These are phyloP conservation scores for Charaxes varanes DNA, from an alignment of 1,140 invertebrate species.

Conservation along the genomic window DNA sequence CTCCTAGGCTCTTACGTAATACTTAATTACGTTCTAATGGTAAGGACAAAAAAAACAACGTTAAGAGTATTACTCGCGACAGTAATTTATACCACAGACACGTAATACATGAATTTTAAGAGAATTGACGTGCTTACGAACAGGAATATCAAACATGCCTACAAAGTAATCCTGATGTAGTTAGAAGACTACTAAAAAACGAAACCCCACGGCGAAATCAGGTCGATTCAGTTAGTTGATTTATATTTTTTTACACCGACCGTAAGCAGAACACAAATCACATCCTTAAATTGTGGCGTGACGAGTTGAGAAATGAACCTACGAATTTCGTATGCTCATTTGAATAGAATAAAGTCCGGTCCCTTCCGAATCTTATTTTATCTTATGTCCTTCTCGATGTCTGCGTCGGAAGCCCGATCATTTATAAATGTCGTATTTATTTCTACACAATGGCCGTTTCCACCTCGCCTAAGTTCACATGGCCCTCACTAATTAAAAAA, in stretches of 20 bases:
- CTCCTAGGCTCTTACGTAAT: too few relatives aligned
- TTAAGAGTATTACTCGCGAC: too few relatives aligned
- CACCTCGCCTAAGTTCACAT: slow-evolving; percentile 65
- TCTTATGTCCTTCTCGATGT: slow-evolving; percentile 51
- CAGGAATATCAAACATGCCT: too few relatives aligned
- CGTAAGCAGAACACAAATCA: neutral
- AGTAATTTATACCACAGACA: too few relatives aligned
- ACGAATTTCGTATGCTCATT: slow-evolving; percentile 37
- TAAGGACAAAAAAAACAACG: too few relatives aligned
- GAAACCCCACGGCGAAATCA: too few relatives aligned
- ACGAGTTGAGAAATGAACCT: slow-evolving; percentile 26
- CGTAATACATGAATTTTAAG: too few relatives aligned
- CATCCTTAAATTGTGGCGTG: neutral
- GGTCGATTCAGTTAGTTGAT: neutral
- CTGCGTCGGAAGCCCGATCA: slow-evolving; percentile 50
- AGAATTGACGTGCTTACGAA: too few relatives aligned
- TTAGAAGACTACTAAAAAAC: too few relatives aligned
- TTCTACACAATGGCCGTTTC: slow-evolving; percentile 57
- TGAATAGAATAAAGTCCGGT: slow-evolving; percentile 41
- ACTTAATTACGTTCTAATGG: too few relatives aligned
- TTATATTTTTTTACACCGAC: neutral
- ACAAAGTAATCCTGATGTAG: too few relatives aligned
- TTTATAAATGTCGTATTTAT: slow-evolving; percentile 65
- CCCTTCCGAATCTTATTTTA: slow-evolving; percentile 45
- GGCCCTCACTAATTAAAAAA: slow-evolving; percentile 71